phyloP scores from a whole-genome alignment of 1,140 invertebrate genomes.

The Lepidurus arcticus region DNA sequence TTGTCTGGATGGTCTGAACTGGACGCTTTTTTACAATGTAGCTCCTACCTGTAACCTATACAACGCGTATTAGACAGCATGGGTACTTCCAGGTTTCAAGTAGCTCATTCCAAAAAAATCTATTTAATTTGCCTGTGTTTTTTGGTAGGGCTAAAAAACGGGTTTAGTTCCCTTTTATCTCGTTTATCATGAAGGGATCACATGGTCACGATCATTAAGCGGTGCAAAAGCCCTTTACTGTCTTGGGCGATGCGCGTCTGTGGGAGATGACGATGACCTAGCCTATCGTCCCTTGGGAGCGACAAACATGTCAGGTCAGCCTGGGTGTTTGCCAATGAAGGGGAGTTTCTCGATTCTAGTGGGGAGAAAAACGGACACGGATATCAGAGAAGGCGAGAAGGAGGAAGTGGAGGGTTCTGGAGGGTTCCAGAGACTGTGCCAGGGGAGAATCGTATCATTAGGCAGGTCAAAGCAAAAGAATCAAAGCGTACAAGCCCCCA shows the following conservation, averaged over 20 bases:
- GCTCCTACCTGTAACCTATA: not conserved
- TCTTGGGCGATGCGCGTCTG: not conserved
- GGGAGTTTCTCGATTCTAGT: not conserved
- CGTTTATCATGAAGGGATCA: not conserved
- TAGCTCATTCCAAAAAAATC: too few relatives aligned
- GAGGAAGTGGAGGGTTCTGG: not conserved
- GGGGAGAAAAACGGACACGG: not conserved
- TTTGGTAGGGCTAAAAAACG: not conserved
- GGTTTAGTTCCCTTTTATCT: constrained; percentile 7
- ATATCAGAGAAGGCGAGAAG: not conserved
- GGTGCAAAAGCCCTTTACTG: not conserved
- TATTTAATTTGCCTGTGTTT: too few relatives aligned
- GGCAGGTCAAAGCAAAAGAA: constrained; percentile 18
- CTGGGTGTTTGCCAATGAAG: constrained; percentile 3
- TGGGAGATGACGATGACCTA: constrained; percentile 21
- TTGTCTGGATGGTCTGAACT: too few relatives aligned
- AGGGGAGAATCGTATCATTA: constrained; percentile 17
- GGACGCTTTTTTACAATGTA: not conserved
- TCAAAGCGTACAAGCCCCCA: constrained; percentile 17
- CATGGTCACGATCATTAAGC: constrained; percentile 4
- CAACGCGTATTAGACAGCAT: not conserved
- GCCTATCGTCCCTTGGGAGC: not conserved
- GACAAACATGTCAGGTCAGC: constrained; percentile 21
- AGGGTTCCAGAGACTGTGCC: not conserved
- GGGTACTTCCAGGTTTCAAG: too few relatives aligned